Conservation (phyloP, 1,140 invertebrate species). For the Drosophila novamexicana region DNA sequence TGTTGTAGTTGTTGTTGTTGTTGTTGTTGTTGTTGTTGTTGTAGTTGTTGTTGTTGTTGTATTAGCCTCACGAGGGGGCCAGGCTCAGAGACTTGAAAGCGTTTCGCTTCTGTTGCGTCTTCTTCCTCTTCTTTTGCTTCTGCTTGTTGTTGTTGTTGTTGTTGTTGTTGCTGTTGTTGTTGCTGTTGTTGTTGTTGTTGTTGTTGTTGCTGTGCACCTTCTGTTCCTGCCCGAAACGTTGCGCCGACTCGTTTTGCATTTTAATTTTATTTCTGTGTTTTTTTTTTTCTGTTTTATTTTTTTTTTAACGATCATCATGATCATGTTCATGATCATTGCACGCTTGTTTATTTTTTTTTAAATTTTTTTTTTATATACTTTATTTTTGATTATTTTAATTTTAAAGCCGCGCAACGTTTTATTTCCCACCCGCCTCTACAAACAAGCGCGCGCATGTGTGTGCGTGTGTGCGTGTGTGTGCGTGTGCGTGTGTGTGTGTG, state of each 20-base stretch:
- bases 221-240: conserved; percentile 25
- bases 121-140: conserved; percentile 25
- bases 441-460: too few relatives aligned
- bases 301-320: conserved; percentile 43
- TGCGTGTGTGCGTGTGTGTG: conserved; percentile 2
- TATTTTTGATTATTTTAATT: conserved; percentile 81
- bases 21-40: conserved; percentile 15
- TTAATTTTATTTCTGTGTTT: conserved; percentile 62
- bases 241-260: conserved; percentile 77
- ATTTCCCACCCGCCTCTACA: too few relatives aligned
- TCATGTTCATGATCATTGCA: conserved; percentile 50
- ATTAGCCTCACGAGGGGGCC: conserved; percentile 25
- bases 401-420: conserved; percentile 64
- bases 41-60: conserved; percentile 1
- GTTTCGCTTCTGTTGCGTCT: conserved; percentile 40
- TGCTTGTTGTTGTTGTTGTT: too few relatives aligned
- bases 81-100: not conserved
- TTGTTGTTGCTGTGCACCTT: conserved; percentile 29
- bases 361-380: conserved; percentile 32
- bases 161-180: too few relatives aligned
- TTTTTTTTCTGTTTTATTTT: conserved; percentile 21
- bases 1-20: not conserved
- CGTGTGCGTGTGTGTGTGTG: too few relatives aligned
- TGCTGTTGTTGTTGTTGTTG: not conserved
- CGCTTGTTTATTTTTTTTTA: conserved; percentile 58